Percentiles rank a stretch among this genome's conserved stretches.
phyloP scores from a whole-genome alignment of 2,113 vertebrate species.

The Pontoporia blainvillei region DNA sequence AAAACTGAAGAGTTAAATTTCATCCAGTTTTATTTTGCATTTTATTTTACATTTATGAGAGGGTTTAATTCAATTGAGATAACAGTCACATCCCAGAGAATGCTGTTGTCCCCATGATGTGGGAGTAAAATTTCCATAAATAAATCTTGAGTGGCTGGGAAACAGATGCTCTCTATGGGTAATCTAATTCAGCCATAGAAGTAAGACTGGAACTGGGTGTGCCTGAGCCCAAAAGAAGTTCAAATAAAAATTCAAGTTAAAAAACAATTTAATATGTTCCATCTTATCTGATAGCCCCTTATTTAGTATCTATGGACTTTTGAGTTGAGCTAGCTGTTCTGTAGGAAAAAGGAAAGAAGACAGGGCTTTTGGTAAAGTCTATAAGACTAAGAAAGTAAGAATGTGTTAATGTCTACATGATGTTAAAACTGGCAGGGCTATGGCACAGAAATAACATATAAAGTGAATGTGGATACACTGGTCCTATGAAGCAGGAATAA shows the following conservation, averaged over 20 bases:
- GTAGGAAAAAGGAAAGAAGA: not conserved
- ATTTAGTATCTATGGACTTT: not conserved
- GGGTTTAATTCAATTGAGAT: not conserved
- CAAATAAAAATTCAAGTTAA: not conserved
- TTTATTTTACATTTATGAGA: slow-evolving; percentile 15
- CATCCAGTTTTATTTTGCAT: not conserved
- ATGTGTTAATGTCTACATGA: not conserved
- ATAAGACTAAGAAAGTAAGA: not conserved
- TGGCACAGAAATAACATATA: not conserved
- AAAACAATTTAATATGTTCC: not conserved
- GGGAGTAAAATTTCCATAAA: not conserved
- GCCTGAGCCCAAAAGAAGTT: not conserved
- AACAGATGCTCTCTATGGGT: not conserved
- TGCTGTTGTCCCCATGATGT: not conserved
- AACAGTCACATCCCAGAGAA: not conserved
- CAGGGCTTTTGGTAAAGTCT: not conserved
- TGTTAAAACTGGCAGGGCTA: not conserved
- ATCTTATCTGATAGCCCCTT: not conserved
- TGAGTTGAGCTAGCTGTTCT: not conserved
- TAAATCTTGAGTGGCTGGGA: not conserved
- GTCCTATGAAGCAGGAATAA: not conserved
- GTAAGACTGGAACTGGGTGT: not conserved
- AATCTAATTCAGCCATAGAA: slow-evolving; percentile 9
- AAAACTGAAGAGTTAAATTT: not conserved
- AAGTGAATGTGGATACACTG: not conserved